These are phyloP conservation scores for Trogon melanurus DNA, from an alignment of 2,113 vertebrate species.

Conservation along the genomic window DNA sequence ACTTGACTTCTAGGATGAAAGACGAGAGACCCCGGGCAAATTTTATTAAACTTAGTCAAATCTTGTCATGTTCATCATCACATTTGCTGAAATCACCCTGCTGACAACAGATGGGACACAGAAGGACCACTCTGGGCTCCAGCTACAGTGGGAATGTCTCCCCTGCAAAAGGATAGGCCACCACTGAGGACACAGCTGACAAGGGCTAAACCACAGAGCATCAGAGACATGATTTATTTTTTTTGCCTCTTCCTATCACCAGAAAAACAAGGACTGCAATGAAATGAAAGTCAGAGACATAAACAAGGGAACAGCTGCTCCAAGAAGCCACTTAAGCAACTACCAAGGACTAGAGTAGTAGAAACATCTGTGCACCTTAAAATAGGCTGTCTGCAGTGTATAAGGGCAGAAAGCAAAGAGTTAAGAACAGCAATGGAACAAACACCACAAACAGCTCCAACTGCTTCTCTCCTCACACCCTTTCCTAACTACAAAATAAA, in stretches of 20 bases:
- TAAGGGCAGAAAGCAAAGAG: background rate
- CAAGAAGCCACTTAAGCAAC: conserved; percentile 31
- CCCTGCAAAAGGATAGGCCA: background rate
- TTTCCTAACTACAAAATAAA: background rate
- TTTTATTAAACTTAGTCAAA: background rate
- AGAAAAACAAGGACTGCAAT: background rate
- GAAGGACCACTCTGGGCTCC: background rate
- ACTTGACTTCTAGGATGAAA: background rate
- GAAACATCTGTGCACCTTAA: conserved; percentile 59
- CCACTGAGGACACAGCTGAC: background rate
- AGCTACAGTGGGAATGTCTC: background rate
- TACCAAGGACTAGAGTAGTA: background rate
- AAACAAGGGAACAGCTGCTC: conserved; percentile 54
- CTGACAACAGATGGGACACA: background rate
- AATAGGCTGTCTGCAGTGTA: background rate
- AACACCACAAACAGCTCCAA: background rate
- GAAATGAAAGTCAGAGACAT: background rate
- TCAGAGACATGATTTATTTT: background rate
- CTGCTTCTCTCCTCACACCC: background rate
- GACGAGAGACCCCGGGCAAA: background rate
- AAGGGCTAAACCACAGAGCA: background rate
- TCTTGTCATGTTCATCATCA: background rate
- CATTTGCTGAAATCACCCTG: background rate
- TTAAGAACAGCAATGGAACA: background rate
- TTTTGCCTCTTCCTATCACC: background rate